These are phyloP conservation scores for Blennius ocellaris DNA, from an alignment of 2,113 vertebrate species.

Conservation along the genomic window DNA sequence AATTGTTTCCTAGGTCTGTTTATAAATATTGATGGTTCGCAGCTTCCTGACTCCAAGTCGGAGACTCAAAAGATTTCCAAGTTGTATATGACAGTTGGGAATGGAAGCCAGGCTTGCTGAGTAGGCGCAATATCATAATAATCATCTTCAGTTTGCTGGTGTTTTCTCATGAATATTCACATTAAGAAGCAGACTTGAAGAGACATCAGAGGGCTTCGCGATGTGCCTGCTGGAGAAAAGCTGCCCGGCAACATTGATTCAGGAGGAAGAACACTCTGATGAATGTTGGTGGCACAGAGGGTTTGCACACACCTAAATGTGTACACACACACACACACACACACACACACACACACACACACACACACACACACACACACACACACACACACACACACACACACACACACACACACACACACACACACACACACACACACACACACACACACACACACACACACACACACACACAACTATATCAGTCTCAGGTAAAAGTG, in stretches of 20 bases:
- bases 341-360: slow-evolving; percentile 6
- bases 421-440: slow-evolving; percentile 4
- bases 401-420: slow-evolving; percentile 5
- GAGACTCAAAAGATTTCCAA: slow-evolving; percentile 36
- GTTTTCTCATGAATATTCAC: slow-evolving; percentile 73
- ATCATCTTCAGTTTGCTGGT: slow-evolving; percentile 51
- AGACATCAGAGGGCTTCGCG: slow-evolving; percentile 53
- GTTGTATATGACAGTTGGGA: slow-evolving; percentile 56
- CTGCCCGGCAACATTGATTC: slow-evolving; percentile 38
- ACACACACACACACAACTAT: not conserved
- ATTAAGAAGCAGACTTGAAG: slow-evolving; percentile 43
- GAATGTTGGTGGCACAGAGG: slow-evolving; percentile 6
- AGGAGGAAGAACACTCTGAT: slow-evolving; percentile 30
- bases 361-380: slow-evolving; percentile 4
- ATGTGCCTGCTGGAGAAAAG: slow-evolving; percentile 34
- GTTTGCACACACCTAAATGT: slow-evolving; percentile 3
- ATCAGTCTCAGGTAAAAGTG: no score
- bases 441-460: slow-evolving; percentile 6
- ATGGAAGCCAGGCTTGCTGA: slow-evolving; percentile 63
- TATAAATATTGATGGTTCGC: slow-evolving; percentile 62
- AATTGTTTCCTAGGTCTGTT: slow-evolving; percentile 37
- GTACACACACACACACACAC: slow-evolving; percentile 5
- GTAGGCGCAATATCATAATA: slow-evolving; percentile 64
- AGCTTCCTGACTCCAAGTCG: slow-evolving; percentile 46
- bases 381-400: slow-evolving; percentile 6